Percentiles rank a stretch among this genome's conserved stretches.
phyloP scores from a whole-genome alignment of 1,140 invertebrate species.

The Scaptomyza hsui region DNA sequence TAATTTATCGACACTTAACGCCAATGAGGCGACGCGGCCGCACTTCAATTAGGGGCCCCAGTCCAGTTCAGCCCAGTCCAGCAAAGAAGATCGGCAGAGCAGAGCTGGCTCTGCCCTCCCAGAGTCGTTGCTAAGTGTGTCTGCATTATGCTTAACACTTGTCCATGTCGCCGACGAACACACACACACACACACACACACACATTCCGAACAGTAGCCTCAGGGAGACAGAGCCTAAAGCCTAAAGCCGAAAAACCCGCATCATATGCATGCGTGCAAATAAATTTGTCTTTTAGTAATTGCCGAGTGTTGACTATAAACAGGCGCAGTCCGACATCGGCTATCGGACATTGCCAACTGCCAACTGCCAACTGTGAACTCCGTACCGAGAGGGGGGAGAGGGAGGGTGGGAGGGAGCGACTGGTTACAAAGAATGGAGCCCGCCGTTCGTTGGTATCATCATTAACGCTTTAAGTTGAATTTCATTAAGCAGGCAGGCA shows the following conservation, averaged over 20 bases:
- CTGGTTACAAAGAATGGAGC: background rate
- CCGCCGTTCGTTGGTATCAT: conserved; percentile 45
- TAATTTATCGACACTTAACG: conserved; percentile 83
- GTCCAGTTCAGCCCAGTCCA: no score
- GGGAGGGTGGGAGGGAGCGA: background rate
- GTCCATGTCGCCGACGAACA: conserved; percentile 68
- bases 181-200: conserved; percentile 11
- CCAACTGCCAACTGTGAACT: background rate
- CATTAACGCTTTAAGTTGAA: conserved; percentile 73
- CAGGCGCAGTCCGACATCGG: conserved; percentile 47
- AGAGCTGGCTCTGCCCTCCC: background rate
- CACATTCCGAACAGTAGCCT: conserved; percentile 20
- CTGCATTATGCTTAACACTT: conserved; percentile 81
- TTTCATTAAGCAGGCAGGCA: conserved; percentile 63
- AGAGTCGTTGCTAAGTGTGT: conserved; percentile 40
- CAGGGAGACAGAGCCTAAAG: background rate
- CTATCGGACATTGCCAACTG: conserved; percentile 28
- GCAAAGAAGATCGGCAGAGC: no score
- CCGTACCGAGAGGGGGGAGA: background rate
- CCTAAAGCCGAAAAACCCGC: conserved; percentile 34
- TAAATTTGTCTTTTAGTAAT: conserved; percentile 84
- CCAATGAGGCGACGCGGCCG: conserved; percentile 72
- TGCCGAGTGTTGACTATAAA: conserved; percentile 68
- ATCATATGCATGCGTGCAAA: conserved; percentile 78
- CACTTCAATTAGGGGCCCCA: conserved; percentile 77